phyloP scores from a whole-genome alignment of 2,888 invertebrate species.

The Eumacrocentrus americanus region DNA sequence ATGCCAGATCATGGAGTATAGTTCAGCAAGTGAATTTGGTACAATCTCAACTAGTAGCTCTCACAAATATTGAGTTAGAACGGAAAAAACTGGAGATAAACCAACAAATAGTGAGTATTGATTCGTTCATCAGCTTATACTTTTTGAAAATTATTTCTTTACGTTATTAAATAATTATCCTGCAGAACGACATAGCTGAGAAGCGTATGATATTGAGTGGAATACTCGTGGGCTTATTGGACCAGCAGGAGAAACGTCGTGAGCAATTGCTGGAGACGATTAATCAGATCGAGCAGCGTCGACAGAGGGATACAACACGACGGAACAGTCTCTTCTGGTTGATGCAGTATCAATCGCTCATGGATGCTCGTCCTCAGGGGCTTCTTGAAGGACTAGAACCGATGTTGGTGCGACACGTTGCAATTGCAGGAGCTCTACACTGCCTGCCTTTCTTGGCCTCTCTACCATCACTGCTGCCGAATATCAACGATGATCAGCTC shows the following conservation, averaged over 20 bases:
- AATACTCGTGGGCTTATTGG: constrained; percentile 72
- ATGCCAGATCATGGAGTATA: constrained; percentile 77
- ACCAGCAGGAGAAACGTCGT: constrained; percentile 72
- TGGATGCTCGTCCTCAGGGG: constrained; percentile 76
- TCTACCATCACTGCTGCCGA: constrained; percentile 59
- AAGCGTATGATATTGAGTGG: constrained; percentile 72
- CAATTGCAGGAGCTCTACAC: constrained; percentile 76
- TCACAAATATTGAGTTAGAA: constrained; percentile 77
- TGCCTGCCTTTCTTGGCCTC: constrained; percentile 76
- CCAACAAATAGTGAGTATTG: constrained; percentile 69
- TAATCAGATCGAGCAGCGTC: constrained; percentile 72
- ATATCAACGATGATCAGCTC: constrained; percentile 67
- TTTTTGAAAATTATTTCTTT: constrained; percentile 18
- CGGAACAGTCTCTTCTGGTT: constrained; percentile 69
- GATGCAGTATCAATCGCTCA: constrained; percentile 80
- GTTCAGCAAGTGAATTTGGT: constrained; percentile 77
- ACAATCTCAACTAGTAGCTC: constrained; percentile 72
- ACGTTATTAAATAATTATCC: constrained; percentile 22
- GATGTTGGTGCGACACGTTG: constrained; percentile 70
- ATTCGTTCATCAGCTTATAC: constrained; percentile 13
- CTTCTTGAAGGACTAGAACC: constrained; percentile 73
- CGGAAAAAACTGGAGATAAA: constrained; percentile 71
- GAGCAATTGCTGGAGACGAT: constrained; percentile 72
- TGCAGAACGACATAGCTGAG: constrained; percentile 70
- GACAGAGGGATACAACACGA: constrained; percentile 44